phyloP scores from a whole-genome alignment of 2,797 vertebrate species.

The Anas georgica region DNA sequence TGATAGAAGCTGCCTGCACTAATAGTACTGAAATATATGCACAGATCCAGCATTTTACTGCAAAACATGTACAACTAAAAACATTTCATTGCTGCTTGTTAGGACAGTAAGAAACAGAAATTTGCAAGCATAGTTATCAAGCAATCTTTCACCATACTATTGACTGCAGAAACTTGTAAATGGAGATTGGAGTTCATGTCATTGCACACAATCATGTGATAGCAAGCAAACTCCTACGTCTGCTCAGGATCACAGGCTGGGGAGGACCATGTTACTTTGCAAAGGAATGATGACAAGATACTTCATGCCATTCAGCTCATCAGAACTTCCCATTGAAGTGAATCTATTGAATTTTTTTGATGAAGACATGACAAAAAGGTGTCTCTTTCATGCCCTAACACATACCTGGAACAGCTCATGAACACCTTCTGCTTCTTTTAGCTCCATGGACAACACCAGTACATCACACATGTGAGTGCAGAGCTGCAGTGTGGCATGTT shows the following conservation, averaged over 20 bases:
- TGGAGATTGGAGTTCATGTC: not conserved
- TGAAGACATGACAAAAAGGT: not conserved
- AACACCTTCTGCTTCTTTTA: not conserved
- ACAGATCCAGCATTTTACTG: not conserved
- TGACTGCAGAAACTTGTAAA: not conserved
- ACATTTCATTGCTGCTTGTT: not conserved
- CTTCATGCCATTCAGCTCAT: fast-evolving
- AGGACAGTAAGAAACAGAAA: conserved; percentile 3
- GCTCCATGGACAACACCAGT: not conserved
- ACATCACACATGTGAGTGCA: not conserved
- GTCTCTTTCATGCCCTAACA: not conserved
- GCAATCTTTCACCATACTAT: not conserved
- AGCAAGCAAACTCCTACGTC: not conserved
- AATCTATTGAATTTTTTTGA: not conserved
- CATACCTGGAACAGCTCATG: not conserved
- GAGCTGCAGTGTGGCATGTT: not conserved
- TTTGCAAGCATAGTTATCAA: not conserved
- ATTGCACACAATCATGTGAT: not conserved
- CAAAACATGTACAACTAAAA: not conserved
- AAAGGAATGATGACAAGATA: not conserved
- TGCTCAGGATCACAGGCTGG: not conserved
- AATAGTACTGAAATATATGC: not conserved
- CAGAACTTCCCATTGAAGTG: not conserved
- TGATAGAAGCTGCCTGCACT: not conserved
- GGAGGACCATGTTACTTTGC: not conserved